Percentiles rank a stretch among this genome's conserved stretches.
Conservation (phyloP, 2,113 vertebrate genomes). For the Agapornis roseicollis region DNA sequence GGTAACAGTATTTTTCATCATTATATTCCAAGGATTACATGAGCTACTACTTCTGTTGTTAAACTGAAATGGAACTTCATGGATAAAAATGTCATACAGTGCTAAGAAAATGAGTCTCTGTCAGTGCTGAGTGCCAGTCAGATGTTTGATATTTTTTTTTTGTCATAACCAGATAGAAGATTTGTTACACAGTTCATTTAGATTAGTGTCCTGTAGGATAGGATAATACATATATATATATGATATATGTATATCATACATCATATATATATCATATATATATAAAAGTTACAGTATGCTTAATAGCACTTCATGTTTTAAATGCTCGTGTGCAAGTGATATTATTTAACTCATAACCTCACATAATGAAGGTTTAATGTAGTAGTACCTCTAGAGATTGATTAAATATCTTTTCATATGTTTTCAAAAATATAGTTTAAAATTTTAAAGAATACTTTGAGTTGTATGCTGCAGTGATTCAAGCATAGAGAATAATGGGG, state of each 20-base stretch:
- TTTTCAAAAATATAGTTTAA: background rate
- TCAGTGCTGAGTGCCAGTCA: background rate
- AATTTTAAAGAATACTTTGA: background rate
- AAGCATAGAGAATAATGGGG: background rate
- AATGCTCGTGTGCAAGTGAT: background rate
- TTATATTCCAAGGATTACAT: background rate
- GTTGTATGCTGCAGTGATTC: background rate
- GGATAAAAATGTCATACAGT: background rate
- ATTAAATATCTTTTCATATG: background rate
- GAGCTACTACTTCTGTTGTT: background rate
- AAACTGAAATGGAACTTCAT: background rate
- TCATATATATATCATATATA: background rate
- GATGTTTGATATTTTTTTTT: background rate
- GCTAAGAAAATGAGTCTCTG: background rate
- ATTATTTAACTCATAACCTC: background rate
- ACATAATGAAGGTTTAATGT: background rate
- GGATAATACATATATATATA: background rate
- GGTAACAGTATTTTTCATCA: background rate
- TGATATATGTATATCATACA: background rate
- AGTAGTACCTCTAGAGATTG: background rate
- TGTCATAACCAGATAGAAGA: background rate
- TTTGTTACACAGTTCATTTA: background rate
- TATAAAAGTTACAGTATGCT: background rate
- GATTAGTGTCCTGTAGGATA: background rate
- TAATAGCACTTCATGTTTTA: background rate